A percentile compares a stretch with the other conserved stretches of the same genome.
phyloP scores from a whole-genome alignment of 1,140 invertebrate species.

The Drosophila nannoptera region DNA sequence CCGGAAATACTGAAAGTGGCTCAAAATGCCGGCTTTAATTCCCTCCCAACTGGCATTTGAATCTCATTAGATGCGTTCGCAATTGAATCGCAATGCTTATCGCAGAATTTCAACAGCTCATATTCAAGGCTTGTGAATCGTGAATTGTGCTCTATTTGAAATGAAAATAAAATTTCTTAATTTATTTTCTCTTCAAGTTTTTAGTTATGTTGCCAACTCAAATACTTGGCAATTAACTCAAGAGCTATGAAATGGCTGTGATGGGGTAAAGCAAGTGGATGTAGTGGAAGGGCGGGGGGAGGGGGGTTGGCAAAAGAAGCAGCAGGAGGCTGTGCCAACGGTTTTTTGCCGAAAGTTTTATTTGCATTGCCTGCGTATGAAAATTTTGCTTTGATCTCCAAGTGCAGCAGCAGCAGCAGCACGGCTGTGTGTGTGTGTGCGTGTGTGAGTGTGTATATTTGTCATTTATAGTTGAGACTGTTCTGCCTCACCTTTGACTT shows the following conservation, averaged over 20 bases:
- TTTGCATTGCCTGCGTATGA: constrained; percentile 36
- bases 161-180: constrained; percentile 13
- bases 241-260: background rate
- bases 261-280: background rate
- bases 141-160: background rate
- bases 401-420: constrained; percentile 13
- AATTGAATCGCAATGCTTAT: background rate
- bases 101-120: background rate
- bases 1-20: too few relatives aligned
- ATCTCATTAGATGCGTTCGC: background rate
- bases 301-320: background rate
- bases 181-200: constrained; percentile 4
- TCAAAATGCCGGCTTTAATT: too few relatives aligned
- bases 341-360: constrained; percentile 32
- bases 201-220: constrained; percentile 29
- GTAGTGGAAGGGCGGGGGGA: background rate
- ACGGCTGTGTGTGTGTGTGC: constrained; percentile 6
- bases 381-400: constrained; percentile 36
- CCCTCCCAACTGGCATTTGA: background rate
- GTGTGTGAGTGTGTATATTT: constrained; percentile 6
- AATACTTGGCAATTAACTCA: constrained; percentile 40
- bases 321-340: background rate
- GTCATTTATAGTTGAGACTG: constrained; percentile 48
- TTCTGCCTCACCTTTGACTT: constrained; percentile 60
- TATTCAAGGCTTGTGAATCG: background rate